Evolutionary conservation across 2,797 vertebrate genomes (phyloP), one percentile per base, ranked within the genome.

Genomic region (Oryzias sinensis): DNA sequence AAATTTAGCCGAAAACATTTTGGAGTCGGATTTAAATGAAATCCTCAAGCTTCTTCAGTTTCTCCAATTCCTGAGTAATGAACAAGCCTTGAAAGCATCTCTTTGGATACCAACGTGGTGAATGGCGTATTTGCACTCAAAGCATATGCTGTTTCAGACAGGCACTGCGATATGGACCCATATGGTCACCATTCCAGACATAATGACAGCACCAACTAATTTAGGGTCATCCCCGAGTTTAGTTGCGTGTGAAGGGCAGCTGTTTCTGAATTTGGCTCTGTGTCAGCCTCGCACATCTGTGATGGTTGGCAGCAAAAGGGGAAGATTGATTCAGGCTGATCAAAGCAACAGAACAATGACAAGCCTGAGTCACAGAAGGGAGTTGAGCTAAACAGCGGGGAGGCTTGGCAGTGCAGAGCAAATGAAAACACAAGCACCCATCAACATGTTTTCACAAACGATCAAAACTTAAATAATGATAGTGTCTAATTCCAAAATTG

Each of bases 161-260:
- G 76, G 68, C 65, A 44, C 60, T 62, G 79, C 89, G 89, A 90
- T 89, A 90, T 87, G 90, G 80, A 82, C 81, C 72, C 88, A 89
- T 88, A 90, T 87, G 87, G 86, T 74, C 60, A 43, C 70, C 76
- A 80, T 81, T 88, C 77, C 74, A 84, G 79, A 87, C 82, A 85
- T 89, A 88, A 91, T 84, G 83, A 88, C 85, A 86, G 82, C 85
- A 83, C 79, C 85, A 86, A 78, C 80, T 82, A 81, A 87, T 88
- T 79, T 79, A 81, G 86, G 87, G 85, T 90, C 74, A 81, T 82
- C 86, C 79, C 65, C 57, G 70, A 79, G 77, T 78, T 74, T 74
- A 52, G 81, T 80, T 80, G 74, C 65, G 70, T 82, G 73, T 77
- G 83, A 77, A 77, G 80, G 74, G 72, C 76, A 88, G 82, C 56